phyloP scores from a whole-genome alignment of 2,113 vertebrate genomes.

The Furnarius figulus region DNA sequence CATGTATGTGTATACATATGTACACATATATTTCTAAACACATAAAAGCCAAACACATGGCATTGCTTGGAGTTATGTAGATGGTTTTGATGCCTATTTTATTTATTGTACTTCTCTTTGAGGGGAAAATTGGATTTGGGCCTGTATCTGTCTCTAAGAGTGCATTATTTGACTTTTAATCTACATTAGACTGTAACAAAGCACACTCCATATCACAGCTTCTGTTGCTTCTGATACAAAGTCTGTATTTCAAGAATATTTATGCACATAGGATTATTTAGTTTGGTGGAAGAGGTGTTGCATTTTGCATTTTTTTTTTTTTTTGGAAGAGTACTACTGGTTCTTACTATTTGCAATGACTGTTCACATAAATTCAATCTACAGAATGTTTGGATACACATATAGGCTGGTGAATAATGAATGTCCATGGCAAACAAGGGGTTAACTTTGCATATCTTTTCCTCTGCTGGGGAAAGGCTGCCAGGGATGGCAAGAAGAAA shows the following conservation, averaged over 20 bases:
- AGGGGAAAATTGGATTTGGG: slow-evolving; percentile 37
- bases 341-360: not conserved
- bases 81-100: not conserved
- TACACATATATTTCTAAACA: not conserved
- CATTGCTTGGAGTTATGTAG: not conserved
- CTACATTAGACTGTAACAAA: not conserved
- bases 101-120: slow-evolving; percentile 38
- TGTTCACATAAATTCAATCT: not conserved
- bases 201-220: not conserved
- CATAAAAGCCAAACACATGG: not conserved
- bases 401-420: not conserved
- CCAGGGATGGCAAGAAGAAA: not conserved
- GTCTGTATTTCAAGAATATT: slow-evolving; percentile 2
- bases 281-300: not conserved
- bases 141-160: not conserved
- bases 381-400: not conserved
- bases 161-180: slow-evolving; percentile 34
- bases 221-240: not conserved
- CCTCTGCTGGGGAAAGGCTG: not conserved
- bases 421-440: not conserved
- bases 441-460: not conserved
- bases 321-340: not conserved
- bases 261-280: not conserved
- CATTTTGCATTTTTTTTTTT: not conserved
- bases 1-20: not conserved